Evolutionary conservation across 1,140 invertebrate species (phyloP).

Genomic region (Chlorops oryzae): DNA sequence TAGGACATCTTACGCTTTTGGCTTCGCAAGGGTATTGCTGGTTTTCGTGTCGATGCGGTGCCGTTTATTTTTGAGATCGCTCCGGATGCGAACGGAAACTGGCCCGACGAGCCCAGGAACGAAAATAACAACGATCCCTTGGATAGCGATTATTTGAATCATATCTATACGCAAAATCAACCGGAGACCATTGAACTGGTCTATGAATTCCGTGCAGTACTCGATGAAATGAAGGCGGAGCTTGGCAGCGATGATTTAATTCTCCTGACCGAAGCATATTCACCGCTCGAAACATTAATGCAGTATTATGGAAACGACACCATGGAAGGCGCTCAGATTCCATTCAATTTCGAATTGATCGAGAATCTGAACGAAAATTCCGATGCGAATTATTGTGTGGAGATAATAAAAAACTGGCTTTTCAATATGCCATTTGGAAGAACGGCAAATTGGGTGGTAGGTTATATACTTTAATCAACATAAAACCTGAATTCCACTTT

Average conservation of each 20-base stretch:
- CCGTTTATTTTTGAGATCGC: conserved; percentile 54
- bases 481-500: too few relatives aligned
- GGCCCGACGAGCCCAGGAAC: conserved; percentile 54
- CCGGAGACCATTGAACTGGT: conserved; percentile 54
- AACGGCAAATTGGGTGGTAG: conserved; percentile 59
- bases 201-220: conserved; percentile 52
- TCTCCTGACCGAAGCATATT: conserved; percentile 69
- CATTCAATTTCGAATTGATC: conserved; percentile 62
- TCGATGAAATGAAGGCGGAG: conserved; percentile 49
- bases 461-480: too few relatives aligned
- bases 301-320: conserved; percentile 57
- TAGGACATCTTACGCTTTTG: conserved; percentile 66
- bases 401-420: conserved; percentile 54
- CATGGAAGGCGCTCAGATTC: conserved; percentile 56
- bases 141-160: conserved; percentile 55
- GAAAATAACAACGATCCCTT: conserved; percentile 33
- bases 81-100: conserved; percentile 51
- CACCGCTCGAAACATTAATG: conserved; percentile 53
- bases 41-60: conserved; percentile 68
- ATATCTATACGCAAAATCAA: conserved; percentile 60
- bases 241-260: conserved; percentile 51
- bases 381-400: conserved; percentile 53
- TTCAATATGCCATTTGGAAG: conserved; percentile 54
- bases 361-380: conserved; percentile 50
- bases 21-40: conserved; percentile 66